Base-by-base conservation (phyloP, 1,140 invertebrate species). In the Nylanderia fulva region DNA sequence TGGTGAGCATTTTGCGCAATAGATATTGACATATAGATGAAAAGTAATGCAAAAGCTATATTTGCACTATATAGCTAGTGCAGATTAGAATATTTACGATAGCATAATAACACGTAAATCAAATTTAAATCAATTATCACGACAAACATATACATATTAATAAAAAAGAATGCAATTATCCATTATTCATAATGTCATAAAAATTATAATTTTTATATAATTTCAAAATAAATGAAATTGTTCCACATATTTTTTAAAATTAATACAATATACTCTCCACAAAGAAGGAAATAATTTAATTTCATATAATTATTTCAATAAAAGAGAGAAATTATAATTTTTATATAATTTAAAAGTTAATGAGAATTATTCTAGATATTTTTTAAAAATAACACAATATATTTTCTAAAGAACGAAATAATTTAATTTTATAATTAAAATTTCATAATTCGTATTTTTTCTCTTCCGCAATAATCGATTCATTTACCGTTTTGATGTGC, bases 1-100 rank as follows among this genome's bases (percentile, higher is more conserved):
- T 95, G 94, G 94, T 95, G 84, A 88, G 91, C 91, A 72, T 24
- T 60, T 42, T 79, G 21, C 29, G 36, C 36, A 66, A 79, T 6
- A 45, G 15, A 45, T 64, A 77, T 77, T 64, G 58, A 42, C 27
- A 77, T 27, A 13, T 58, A 77, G 13, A 42, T 27, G 21, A 11
- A 61, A 33, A 64, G 13, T 33, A 66, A 72, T 15, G 13, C 33
- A 77, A 77, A 66, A 18, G 48, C 48, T n/a, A 77, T 9, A 42
- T 58, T n/a, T n/a, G n/a, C n/a, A 13, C 29, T 8, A 8, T 24
- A 5, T 27, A 27, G 3, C 54, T 60, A 11, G 18, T 42, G 24
- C 27, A 15, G 15, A 36, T 15, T n/a, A 21, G 3, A 11, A 56
- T 58, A 72, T 36, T 11, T 56, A 18, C 33, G 54, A 58, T 36